Evolutionary conservation across 2,888 invertebrate genomes (phyloP).

Genomic region (Cheilosia soror): DNA sequence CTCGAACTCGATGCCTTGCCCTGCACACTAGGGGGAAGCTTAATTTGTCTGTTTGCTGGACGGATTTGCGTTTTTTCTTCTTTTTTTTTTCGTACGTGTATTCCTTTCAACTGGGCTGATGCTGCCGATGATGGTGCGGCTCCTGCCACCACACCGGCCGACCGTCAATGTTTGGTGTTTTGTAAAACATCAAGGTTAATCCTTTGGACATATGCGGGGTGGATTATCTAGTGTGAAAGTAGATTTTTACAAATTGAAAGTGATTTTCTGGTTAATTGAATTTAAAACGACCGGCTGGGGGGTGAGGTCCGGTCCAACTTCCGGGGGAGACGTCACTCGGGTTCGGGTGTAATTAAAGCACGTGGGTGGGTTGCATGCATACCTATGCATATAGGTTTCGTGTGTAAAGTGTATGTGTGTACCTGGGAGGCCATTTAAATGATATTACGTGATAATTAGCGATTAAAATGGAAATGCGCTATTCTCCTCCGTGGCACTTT

Average conservation of each 20-base stretch:
- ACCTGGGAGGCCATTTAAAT: slow-evolving; percentile 43
- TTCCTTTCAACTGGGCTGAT: slow-evolving; percentile 47
- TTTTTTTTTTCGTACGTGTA: slow-evolving; percentile 15
- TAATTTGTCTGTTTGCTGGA: slow-evolving; percentile 75
- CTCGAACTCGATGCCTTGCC: slow-evolving; percentile 24
- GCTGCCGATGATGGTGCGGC: neutral
- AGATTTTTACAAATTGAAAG: slow-evolving; percentile 79
- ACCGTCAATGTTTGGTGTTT: slow-evolving; percentile 69
- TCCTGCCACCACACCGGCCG: slow-evolving; percentile 4
- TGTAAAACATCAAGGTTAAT: slow-evolving; percentile 75
- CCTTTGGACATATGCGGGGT: slow-evolving; percentile 74
- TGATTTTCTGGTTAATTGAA: slow-evolving; percentile 84
- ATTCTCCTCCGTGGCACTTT: slow-evolving; percentile 38
- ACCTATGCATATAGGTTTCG: neutral
- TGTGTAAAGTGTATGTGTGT: slow-evolving; percentile 12
- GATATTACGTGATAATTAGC: slow-evolving; percentile 68
- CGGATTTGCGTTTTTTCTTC: slow-evolving; percentile 65
- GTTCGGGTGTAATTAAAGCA: slow-evolving; percentile 34
- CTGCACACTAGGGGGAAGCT: slow-evolving; percentile 66
- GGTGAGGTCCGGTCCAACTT: neutral
- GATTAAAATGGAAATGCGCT: slow-evolving; percentile 68
- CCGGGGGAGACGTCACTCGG: neutral
- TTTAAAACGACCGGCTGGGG: slow-evolving; percentile 80
- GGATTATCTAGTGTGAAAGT: slow-evolving; percentile 75
- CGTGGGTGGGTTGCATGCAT: neutral